These are phyloP conservation scores for Pherbina coryleti DNA, from an alignment of 2,888 invertebrate genomes.

Conservation along the genomic window DNA sequence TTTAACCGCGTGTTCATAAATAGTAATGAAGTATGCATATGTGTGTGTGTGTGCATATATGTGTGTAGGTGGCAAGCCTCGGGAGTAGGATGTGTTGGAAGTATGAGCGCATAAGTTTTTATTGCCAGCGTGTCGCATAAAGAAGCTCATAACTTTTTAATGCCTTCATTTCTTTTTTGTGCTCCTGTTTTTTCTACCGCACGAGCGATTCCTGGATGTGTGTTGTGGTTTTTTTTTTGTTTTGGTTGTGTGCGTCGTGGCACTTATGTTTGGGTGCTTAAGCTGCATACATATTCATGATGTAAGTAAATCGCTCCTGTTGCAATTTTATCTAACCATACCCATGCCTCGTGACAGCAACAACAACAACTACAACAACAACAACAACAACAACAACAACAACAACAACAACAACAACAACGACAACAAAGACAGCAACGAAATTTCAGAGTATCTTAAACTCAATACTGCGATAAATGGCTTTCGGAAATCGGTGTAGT, in stretches of 20 bases:
- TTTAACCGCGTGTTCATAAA: slow-evolving; percentile 9
- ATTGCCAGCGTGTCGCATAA: slow-evolving; percentile 1
- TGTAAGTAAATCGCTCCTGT: not conserved
- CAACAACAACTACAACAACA: too few relatives aligned
- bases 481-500: too few relatives aligned
- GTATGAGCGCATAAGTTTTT: not conserved
- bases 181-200: not conserved
- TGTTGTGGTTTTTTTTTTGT: not conserved
- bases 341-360: too few relatives aligned
- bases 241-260: not conserved
- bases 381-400: too few relatives aligned
- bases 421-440: too few relatives aligned
- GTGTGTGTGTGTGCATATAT: not conserved
- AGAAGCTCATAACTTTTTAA: slow-evolving; percentile 15
- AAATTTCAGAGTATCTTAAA: too few relatives aligned
- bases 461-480: too few relatives aligned
- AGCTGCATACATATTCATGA: not conserved
- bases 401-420: too few relatives aligned
- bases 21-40: not conserved
- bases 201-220: not conserved
- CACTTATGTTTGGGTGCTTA: not conserved
- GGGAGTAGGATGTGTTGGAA: not conserved
- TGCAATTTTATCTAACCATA: not conserved
- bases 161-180: not conserved
- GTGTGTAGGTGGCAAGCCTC: not conserved